These are phyloP conservation scores for Sialia sialis DNA, from an alignment of 2,113 vertebrate genomes.

Conservation along the genomic window DNA sequence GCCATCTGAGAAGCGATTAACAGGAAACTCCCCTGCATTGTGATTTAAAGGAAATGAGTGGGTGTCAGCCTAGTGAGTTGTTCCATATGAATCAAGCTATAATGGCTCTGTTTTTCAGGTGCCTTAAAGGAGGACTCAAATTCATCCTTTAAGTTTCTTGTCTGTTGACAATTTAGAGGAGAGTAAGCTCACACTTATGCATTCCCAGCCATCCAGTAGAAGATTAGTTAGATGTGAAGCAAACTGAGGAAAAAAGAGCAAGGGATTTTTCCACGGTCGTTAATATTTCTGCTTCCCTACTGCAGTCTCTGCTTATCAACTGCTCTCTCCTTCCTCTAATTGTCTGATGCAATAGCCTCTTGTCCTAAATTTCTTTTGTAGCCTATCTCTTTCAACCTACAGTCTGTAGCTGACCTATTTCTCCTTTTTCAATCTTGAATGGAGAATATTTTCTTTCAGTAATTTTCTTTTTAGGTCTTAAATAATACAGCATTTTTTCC, in stretches of 20 bases:
- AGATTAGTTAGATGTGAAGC: neutral
- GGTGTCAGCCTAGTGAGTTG: slow-evolving; percentile 27
- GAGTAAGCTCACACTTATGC: neutral
- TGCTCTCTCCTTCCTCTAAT: slow-evolving; percentile 11
- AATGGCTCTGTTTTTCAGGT: slow-evolving; percentile 18
- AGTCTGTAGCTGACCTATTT: slow-evolving; percentile 24
- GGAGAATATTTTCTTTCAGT: neutral
- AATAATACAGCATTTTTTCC: neutral
- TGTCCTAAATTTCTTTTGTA: slow-evolving; percentile 1
- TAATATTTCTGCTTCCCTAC: neutral
- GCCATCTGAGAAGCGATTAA: slow-evolving; percentile 12
- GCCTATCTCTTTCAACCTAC: neutral
- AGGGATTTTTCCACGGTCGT: neutral
- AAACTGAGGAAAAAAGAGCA: neutral
- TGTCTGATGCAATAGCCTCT: neutral
- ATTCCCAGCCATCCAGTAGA: neutral
- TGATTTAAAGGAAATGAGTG: slow-evolving; percentile 40
- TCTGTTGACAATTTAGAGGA: neutral
- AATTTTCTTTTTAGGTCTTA: neutral
- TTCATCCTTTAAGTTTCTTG: neutral
- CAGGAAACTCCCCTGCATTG: slow-evolving; percentile 34
- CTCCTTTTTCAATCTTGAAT: neutral
- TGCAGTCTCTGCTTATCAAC: neutral
- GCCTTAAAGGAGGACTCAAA: neutral
- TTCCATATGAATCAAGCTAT: slow-evolving; percentile 51